Percentiles rank a stretch among this genome's conserved stretches.
phyloP scores from a whole-genome alignment of 2,888 invertebrate genomes.

The Noctua janthina region DNA sequence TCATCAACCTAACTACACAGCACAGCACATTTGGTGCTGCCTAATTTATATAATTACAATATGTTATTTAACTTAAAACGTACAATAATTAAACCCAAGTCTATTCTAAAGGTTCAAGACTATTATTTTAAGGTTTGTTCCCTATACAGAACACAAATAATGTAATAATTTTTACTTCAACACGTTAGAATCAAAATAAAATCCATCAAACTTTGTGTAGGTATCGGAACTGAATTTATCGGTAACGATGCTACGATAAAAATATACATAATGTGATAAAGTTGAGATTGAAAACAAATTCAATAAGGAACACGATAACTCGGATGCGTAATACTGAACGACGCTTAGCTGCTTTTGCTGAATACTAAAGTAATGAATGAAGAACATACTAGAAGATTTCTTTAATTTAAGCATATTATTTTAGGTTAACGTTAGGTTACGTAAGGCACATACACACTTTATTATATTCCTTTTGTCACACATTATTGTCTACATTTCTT shows the following conservation, averaged over 20 bases:
- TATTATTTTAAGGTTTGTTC: too few relatives aligned
- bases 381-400: background rate
- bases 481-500: too few relatives aligned
- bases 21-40: too few relatives aligned
- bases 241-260: slow-evolving; percentile 36
- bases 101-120: too few relatives aligned
- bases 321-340: slow-evolving; percentile 28
- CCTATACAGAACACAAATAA: background rate
- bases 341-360: background rate
- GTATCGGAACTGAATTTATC: slow-evolving; percentile 31
- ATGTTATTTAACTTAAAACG: too few relatives aligned
- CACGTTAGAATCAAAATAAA: slow-evolving; percentile 10
- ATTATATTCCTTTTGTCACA: too few relatives aligned
- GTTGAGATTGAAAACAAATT: slow-evolving; percentile 74
- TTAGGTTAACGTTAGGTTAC: too few relatives aligned
- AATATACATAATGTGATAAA: slow-evolving; percentile 66
- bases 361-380: background rate
- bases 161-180: background rate
- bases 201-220: slow-evolving; percentile 1
- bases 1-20: too few relatives aligned
- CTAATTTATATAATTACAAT: too few relatives aligned
- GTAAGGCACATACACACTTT: too few relatives aligned
- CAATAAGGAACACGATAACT: slow-evolving; percentile 67
- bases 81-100: too few relatives aligned
- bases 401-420: too few relatives aligned